A percentile compares a stretch with the other conserved stretches of the same genome.
These are phyloP conservation scores for Chromobotia macracanthus DNA, from an alignment of 2,797 vertebrate genomes.

Conservation along the genomic window DNA sequence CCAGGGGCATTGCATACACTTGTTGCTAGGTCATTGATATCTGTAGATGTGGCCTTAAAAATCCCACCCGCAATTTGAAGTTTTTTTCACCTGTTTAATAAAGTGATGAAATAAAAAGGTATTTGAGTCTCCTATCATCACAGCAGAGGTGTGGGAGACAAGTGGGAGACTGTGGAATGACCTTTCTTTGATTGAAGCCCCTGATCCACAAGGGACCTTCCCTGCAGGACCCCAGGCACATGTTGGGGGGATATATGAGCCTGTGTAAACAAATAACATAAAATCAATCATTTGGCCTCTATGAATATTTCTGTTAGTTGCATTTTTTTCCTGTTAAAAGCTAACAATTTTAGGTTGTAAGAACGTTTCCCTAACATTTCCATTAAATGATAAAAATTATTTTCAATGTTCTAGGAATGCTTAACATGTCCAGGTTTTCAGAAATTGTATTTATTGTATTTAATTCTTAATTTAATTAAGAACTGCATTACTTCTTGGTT, in stretches of 20 bases:
- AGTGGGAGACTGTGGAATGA: conserved; percentile 2
- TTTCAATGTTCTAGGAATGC: neutral
- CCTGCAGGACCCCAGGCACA: conserved; percentile 61
- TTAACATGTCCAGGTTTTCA: neutral
- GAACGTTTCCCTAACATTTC: no score
- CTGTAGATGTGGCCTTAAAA: no score
- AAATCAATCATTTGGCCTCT: conserved; percentile 69
- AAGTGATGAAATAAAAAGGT: no score
- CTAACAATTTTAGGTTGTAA: neutral
- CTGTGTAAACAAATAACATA: conserved; percentile 78
- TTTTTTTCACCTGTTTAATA: no score
- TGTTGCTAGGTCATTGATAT: no score
- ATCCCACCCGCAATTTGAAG: no score
- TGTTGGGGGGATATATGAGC: conserved; percentile 72
- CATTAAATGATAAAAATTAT: no score
- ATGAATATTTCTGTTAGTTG: conserved; percentile 64
- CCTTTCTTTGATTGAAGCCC: conserved; percentile 70
- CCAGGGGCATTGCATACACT: neutral
- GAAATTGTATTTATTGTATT: no score
- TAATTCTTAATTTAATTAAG: no score
- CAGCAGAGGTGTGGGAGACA: conserved; percentile 22
- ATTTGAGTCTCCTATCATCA: neutral
- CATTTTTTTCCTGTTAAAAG: conserved; percentile 64
- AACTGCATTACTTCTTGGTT: no score
- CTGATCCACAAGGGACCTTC: conserved; percentile 58